Percentiles rank a stretch among this genome's conserved stretches.
phyloP scores from a whole-genome alignment of 2,888 invertebrate species.

The Hesperia comma region DNA sequence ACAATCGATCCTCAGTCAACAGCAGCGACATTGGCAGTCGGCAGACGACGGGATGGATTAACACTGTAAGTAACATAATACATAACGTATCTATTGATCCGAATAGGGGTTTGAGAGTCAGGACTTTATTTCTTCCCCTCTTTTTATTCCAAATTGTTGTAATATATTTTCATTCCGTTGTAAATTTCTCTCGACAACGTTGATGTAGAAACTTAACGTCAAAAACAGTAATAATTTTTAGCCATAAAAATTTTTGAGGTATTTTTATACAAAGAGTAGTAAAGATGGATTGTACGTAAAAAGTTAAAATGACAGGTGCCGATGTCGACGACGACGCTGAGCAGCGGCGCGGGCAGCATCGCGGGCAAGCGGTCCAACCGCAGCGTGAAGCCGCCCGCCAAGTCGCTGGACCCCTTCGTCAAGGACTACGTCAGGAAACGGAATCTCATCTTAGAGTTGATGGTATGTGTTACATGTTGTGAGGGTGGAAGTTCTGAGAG shows the following conservation, averaged over 20 bases:
- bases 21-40: conserved; percentile 84
- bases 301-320: conserved; percentile 61
- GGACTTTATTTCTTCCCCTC: no score
- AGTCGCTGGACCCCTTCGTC: conserved; percentile 91
- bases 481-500: no score
- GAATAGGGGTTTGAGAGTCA: no score
- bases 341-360: conserved; percentile 78
- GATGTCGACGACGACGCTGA: conserved; percentile 76
- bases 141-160: no score
- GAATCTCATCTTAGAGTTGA: conserved; percentile 95
- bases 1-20: conserved; percentile 76
- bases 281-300: no score
- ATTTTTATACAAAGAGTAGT: no score
- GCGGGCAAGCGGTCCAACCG: conserved; percentile 89
- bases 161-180: no score
- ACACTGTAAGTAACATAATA: conserved; percentile 86
- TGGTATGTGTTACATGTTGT: conserved; percentile 88
- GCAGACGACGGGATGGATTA: conserved; percentile 93
- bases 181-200: no score
- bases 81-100: no score
- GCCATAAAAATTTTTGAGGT: no score
- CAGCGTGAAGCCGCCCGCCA: conserved; percentile 87
- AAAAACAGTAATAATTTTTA: no score
- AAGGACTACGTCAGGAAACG: conserved; percentile 97
- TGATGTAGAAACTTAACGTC: no score